Evolutionary conservation across 2,797 vertebrate genomes (phyloP).

Genomic region (Tympanoctomys barrerae): DNA sequence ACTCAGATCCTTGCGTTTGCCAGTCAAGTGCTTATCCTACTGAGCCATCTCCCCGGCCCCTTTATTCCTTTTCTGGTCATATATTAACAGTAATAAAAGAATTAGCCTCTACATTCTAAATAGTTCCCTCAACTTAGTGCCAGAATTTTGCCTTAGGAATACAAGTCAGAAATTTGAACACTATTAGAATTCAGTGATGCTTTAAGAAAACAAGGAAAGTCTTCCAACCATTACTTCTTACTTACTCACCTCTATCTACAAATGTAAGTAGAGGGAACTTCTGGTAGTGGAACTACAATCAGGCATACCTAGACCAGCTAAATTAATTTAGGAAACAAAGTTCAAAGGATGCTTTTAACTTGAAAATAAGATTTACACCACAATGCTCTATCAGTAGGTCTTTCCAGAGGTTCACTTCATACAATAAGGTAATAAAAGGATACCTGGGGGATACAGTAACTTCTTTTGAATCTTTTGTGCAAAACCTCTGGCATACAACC

Average conservation of each 20-base stretch:
- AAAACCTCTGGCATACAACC: constrained; percentile 33
- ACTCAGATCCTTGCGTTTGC: no score
- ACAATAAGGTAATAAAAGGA: neutral
- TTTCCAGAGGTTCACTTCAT: constrained; percentile 49
- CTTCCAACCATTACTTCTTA: neutral
- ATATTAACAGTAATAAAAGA: constrained; percentile 27
- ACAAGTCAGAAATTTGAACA: constrained; percentile 54
- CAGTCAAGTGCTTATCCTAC: no score
- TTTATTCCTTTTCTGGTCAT: constrained; percentile 47
- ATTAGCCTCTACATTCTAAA: constrained; percentile 46
- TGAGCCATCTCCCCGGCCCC: no score
- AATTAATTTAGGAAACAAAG: constrained; percentile 61
- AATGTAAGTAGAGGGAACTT: neutral
- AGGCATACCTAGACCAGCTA: constrained; percentile 39
- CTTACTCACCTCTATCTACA: constrained; percentile 22
- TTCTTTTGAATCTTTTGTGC: constrained; percentile 53
- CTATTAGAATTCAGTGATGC: constrained; percentile 59
- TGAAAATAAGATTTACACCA: constrained; percentile 37
- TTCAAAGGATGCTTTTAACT: constrained; percentile 53
- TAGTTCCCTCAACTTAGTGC: constrained; percentile 20
- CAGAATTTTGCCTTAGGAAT: constrained; percentile 57
- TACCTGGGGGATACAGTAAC: neutral
- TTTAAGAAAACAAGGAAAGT: constrained; percentile 58
- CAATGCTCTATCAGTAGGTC: neutral
- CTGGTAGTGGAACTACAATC: constrained; percentile 32